A percentile compares a stretch with the other conserved stretches of the same genome.
These are phyloP conservation scores for Ceriagrion tenellum DNA, from an alignment of 2,888 invertebrate species.

Conservation along the genomic window DNA sequence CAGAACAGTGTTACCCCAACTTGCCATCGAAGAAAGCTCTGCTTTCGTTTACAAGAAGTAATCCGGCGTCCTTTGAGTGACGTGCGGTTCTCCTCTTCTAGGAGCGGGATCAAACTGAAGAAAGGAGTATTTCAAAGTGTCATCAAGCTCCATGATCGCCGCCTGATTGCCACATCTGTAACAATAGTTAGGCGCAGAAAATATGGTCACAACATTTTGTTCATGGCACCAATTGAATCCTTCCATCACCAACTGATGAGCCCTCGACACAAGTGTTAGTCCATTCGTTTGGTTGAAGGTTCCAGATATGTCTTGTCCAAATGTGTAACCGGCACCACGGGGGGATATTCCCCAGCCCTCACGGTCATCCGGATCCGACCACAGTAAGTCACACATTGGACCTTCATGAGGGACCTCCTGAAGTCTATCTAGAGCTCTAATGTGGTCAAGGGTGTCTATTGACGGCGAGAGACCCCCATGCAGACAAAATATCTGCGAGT, in stretches of 20 bases:
- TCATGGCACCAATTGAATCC: conserved; percentile 85
- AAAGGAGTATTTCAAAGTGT: conserved; percentile 37
- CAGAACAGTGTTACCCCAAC: not conserved
- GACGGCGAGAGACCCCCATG: conserved; percentile 84
- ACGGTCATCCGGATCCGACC: conserved; percentile 82
- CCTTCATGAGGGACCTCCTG: conserved; percentile 82
- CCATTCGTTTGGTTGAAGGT: conserved; percentile 82
- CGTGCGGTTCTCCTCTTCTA: conserved; percentile 19
- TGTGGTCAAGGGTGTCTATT: conserved; percentile 83
- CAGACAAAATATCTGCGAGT: conserved; percentile 82
- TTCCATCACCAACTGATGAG: conserved; percentile 85
- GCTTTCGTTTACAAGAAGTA: conserved; percentile 44
- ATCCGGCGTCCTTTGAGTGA: conserved; percentile 51
- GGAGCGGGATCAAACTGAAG: conserved; percentile 62
- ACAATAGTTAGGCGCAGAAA: conserved; percentile 85
- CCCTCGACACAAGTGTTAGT: conserved; percentile 82
- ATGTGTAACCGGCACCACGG: conserved; percentile 83
- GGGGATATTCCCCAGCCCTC: conserved; percentile 81
- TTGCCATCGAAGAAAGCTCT: not conserved
- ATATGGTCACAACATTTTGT: conserved; percentile 83
- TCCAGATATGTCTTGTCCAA: conserved; percentile 82
- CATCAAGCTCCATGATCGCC: conserved; percentile 82
- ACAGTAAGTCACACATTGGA: conserved; percentile 84
- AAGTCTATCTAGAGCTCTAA: conserved; percentile 82
- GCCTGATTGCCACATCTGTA: conserved; percentile 85